A percentile compares a stretch with the other conserved stretches of the same genome.
phyloP scores from a whole-genome alignment of 1,140 invertebrate species.

The Camponotus vicinus region DNA sequence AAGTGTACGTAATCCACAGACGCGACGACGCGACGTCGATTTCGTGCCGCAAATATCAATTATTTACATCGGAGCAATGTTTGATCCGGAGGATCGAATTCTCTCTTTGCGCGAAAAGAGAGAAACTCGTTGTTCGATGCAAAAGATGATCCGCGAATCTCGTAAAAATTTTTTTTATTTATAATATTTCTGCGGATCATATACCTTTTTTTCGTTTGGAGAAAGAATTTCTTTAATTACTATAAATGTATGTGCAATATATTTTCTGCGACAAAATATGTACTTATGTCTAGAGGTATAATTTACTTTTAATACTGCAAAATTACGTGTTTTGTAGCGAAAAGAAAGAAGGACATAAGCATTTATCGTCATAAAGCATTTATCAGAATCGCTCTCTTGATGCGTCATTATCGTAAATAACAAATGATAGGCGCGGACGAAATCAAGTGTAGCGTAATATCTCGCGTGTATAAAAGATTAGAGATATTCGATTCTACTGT shows the following conservation, averaged over 20 bases:
- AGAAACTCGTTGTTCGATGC: background rate
- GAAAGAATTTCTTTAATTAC: background rate
- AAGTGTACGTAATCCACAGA: constrained; percentile 8
- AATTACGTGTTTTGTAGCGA: background rate
- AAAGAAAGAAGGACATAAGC: background rate
- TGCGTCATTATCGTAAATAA: constrained; percentile 49
- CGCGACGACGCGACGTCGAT: constrained; percentile 3
- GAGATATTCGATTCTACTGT: background rate
- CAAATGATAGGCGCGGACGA: constrained; percentile 7
- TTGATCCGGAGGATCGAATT: background rate
- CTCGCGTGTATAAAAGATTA: background rate
- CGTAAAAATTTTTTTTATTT: background rate
- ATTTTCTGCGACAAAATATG: background rate
- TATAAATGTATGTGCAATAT: background rate
- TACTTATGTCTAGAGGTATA: background rate
- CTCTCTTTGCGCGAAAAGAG: background rate
- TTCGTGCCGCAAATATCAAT: constrained; percentile 53
- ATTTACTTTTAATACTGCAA: constrained; percentile 22
- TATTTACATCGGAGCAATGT: background rate
- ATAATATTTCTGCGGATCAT: background rate
- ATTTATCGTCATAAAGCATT: background rate
- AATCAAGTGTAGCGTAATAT: constrained; percentile 7
- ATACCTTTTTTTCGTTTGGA: background rate
- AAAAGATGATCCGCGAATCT: background rate
- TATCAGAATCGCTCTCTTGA: constrained; percentile 20